These are phyloP conservation scores for Archips xylosteana DNA, from an alignment of 2,888 invertebrate species.

Conservation along the genomic window DNA sequence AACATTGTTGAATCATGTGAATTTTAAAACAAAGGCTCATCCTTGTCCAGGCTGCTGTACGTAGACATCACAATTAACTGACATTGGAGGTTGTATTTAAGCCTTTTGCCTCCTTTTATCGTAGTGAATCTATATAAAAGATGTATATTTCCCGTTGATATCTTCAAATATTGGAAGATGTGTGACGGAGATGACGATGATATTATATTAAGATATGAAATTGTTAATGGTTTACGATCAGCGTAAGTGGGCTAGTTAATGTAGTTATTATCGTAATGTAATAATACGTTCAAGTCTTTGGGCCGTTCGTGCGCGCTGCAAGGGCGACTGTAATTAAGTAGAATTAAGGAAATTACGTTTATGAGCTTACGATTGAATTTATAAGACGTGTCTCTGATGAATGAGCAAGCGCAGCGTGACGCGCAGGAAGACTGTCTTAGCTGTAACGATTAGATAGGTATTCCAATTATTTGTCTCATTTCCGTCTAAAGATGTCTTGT, in stretches of 20 bases:
- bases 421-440: slow-evolving; percentile 40
- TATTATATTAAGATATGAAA: slow-evolving; percentile 29
- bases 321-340: slow-evolving; percentile 18
- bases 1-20: slow-evolving; percentile 29
- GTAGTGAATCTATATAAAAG: slow-evolving; percentile 22
- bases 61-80: slow-evolving; percentile 23
- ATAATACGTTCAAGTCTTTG: slow-evolving; percentile 9
- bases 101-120: slow-evolving; percentile 28
- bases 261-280: slow-evolving; percentile 15
- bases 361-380: slow-evolving; percentile 42
- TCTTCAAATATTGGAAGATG: slow-evolving; percentile 39
- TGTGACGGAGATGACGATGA: slow-evolving; percentile 19
- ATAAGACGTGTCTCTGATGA: slow-evolving; percentile 34
- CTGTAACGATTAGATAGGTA: slow-evolving; percentile 37
- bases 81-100: slow-evolving; percentile 34
- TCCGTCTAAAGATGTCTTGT: slow-evolving; percentile 34
- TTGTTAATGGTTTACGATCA: slow-evolving; percentile 38
- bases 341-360: slow-evolving; percentile 34
- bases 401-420: slow-evolving; percentile 15
- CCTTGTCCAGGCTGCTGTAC: not conserved
- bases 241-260: slow-evolving; percentile 37
- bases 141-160: slow-evolving; percentile 39
- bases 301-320: not conserved
- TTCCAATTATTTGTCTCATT: slow-evolving; percentile 38
- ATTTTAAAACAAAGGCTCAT: slow-evolving; percentile 20